Conservation (phyloP, 1,140 invertebrate genomes). For the Maconellicoccus hirsutus region DNA sequence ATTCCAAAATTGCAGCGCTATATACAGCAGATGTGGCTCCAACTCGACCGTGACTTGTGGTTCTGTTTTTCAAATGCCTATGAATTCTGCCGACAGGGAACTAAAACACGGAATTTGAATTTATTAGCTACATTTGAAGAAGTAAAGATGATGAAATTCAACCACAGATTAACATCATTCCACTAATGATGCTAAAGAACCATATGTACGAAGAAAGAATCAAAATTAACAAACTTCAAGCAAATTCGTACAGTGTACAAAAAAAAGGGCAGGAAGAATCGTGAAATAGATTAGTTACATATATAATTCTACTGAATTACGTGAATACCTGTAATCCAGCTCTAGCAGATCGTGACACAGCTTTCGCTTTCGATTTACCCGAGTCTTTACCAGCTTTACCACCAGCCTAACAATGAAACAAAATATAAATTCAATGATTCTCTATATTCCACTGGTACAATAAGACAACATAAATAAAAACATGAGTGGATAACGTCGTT, state of each 20-base stretch:
- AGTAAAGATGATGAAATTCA: neutral
- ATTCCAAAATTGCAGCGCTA: conserved; percentile 97
- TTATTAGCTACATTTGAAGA: neutral
- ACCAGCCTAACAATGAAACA: conserved; percentile 58
- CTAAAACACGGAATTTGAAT: conserved; percentile 42
- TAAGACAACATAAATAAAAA: no score
- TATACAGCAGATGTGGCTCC: conserved; percentile 98
- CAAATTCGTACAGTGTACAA: no score
- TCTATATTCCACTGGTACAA: no score
- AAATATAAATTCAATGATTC: no score
- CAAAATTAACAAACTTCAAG: no score
- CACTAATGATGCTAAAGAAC: no score
- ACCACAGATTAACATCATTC: neutral
- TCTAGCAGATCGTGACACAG: conserved; percentile 91
- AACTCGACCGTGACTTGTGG: conserved; percentile 95
- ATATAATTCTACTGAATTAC: neutral
- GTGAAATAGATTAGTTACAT: neutral
- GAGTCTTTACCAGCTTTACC: conserved; percentile 99
- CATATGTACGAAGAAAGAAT: no score
- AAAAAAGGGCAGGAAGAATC: neutral
- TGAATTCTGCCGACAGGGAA: conserved; percentile 99
- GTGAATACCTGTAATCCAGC: conserved; percentile 85
- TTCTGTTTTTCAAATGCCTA: conserved; percentile 95
- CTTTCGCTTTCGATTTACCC: conserved; percentile 97
- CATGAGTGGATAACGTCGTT: no score